Evolutionary conservation across 2,888 invertebrate species (phyloP), one percentile per base, ranked within the genome.

Genomic region (Tortrix viridana): DNA sequence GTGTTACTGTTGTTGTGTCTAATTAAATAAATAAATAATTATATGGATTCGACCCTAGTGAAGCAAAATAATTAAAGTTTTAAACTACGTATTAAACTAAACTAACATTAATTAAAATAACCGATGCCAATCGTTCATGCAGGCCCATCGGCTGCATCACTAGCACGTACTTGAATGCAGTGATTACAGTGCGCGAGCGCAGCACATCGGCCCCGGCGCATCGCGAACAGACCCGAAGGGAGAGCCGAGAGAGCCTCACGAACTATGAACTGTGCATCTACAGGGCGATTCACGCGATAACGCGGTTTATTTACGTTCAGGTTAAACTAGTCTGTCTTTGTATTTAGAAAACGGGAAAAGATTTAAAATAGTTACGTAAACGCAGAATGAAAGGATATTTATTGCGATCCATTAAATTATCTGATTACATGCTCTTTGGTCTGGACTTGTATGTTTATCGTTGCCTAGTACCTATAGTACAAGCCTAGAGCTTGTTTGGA

Each of bases 181-280:
- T 43, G 58, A 57, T 58, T 63, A 57, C 52, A 57, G 23, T 46
- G 22, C 37, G 52, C 23, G 19, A 9, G 22, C 19, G 46, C 38
- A 38, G 63, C 58, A 63, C 58, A 63, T 63, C 63, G 58, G 57
- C 16, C 19, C 52, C 32, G 19, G 62, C 9, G 52, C 63, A 63
- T 63, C 63, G 62, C 50, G 62, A 19, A 32, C 58, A 53, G 55
- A 52, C 50, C 52, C 44, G 50, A 56, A 62, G 62, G 62, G 62
- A 62, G 62, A 62, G 61, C 55, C 49, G 55, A 55, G 22, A 53
- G n/a, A 49, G 55, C 55, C 62, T 57, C 62, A 50, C 62, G 62
- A 62, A 60, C 60, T 55, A 41, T 48, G 60, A 62, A 56, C 56
- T 44, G 46, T 20, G 3, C 41, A 53, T 16, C 55, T 50, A 23